These are phyloP conservation scores for Heliocidaris tuberculata DNA, from an alignment of 35 echinoderm and acorn worm genomes.

Conservation along the genomic window DNA sequence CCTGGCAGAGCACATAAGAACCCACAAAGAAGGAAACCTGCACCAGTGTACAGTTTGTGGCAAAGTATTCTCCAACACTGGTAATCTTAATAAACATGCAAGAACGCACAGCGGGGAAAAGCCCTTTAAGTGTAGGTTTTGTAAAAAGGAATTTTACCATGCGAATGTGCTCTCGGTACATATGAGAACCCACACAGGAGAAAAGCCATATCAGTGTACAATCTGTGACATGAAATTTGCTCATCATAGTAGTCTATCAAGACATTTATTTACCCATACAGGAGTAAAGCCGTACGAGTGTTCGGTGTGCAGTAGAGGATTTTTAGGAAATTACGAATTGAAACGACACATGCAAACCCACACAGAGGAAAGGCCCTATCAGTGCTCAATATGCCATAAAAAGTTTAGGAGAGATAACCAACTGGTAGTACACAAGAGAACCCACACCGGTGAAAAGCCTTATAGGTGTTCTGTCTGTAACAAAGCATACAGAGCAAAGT, in stretches of 20 bases:
- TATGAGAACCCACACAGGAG: neutral
- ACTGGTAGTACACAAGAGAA: too few species aligned
- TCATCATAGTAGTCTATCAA: neutral
- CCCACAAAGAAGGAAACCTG: neutral
- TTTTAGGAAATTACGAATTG: neutral
- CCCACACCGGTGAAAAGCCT: too few species aligned
- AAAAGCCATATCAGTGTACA: neutral
- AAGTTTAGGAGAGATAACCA: too few species aligned
- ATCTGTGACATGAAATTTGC: neutral
- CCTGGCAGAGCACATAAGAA: too few species aligned
- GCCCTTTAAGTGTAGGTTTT: neutral
- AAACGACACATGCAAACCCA: neutral
- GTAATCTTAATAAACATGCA: too few species aligned
- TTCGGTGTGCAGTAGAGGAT: neutral
- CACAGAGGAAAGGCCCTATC: neutral
- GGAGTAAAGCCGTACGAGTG: neutral
- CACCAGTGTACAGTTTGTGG: too few species aligned
- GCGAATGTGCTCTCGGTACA: neutral
- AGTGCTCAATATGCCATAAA: too few species aligned
- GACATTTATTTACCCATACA: neutral
- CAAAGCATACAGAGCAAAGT: too few species aligned
- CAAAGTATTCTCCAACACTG: too few species aligned
- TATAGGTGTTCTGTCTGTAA: too few species aligned
- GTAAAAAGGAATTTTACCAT: neutral
- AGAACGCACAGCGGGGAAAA: too few species aligned